Evolutionary conservation across 2,113 vertebrate species (phyloP).

Genomic region (Triplophysa tibetana): DNA sequence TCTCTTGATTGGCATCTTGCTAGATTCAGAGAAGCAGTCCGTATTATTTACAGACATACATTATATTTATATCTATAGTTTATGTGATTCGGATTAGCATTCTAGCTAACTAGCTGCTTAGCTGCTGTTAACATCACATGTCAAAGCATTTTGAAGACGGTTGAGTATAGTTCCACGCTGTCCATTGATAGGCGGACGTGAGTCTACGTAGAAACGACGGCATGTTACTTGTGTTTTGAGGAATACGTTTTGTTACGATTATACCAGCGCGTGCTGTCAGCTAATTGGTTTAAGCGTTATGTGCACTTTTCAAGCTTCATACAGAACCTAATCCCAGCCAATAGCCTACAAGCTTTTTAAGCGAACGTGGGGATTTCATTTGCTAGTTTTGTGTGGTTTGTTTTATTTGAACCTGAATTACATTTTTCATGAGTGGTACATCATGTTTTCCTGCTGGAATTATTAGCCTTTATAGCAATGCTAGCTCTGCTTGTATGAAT

Average conservation of each 20-base stretch:
- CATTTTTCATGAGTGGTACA: not conserved
- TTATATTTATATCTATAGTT: not conserved
- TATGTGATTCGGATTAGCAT: constrained; percentile 5
- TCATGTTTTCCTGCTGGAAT: not conserved
- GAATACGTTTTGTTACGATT: not conserved
- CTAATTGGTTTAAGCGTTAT: not conserved
- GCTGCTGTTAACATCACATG: constrained; percentile 12
- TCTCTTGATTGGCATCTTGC: not conserved
- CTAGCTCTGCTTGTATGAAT: not conserved
- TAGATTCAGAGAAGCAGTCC: not conserved
- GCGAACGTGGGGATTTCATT: not conserved
- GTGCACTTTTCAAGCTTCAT: not conserved
- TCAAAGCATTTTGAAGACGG: constrained; percentile 40
- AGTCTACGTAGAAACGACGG: not conserved
- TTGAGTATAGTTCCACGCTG: not conserved
- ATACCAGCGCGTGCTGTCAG: not conserved
- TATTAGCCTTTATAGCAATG: not conserved
- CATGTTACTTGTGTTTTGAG: not conserved
- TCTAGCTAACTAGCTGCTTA: constrained; percentile 24
- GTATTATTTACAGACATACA: not conserved
- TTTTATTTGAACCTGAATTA: not conserved
- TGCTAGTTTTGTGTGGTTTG: not conserved
- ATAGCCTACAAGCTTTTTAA: not conserved
- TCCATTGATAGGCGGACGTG: not conserved
- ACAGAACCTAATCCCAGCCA: not conserved